Evolutionary conservation across 2,888 invertebrate species (phyloP).

Genomic region (Neuroscelio doddi): DNA sequence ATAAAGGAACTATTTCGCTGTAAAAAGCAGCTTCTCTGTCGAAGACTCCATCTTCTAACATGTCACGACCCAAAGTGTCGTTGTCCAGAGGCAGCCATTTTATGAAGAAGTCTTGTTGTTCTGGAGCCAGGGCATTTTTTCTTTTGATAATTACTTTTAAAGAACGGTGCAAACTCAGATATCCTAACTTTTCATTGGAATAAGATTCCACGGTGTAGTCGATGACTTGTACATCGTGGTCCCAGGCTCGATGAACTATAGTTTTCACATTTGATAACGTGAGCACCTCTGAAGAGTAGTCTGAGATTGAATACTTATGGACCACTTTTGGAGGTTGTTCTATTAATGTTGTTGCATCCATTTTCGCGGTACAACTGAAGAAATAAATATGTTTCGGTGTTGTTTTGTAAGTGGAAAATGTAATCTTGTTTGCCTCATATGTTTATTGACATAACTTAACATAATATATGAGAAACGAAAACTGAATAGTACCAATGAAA

Average conservation of each 20-base stretch:
- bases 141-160: constrained; percentile 46
- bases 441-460: no score
- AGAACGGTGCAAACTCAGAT: constrained; percentile 56
- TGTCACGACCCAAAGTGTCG: constrained; percentile 72
- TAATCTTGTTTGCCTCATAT: constrained; percentile 11
- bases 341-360: constrained; percentile 23
- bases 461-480: no score
- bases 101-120: constrained; percentile 73
- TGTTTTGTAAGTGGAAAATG: not conserved
- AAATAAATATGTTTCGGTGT: constrained; percentile 6
- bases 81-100: constrained; percentile 76
- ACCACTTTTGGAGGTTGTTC: constrained; percentile 11
- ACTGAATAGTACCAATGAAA: no score
- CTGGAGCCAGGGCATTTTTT: constrained; percentile 5
- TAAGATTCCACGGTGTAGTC: constrained; percentile 52
- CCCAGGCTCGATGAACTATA: constrained; percentile 33
- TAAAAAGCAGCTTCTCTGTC: constrained; percentile 73
- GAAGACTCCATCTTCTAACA: constrained; percentile 69
- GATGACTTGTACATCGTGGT: constrained; percentile 40
- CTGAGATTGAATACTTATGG: not conserved
- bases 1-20: constrained; percentile 68
- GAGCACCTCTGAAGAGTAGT: constrained; percentile 41
- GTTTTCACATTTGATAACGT: constrained; percentile 43
- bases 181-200: constrained; percentile 59
- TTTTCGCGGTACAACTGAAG: constrained; percentile 11